Evolutionary conservation across 2,797 vertebrate species (phyloP).

Genomic region (Tragopan temminckii): DNA sequence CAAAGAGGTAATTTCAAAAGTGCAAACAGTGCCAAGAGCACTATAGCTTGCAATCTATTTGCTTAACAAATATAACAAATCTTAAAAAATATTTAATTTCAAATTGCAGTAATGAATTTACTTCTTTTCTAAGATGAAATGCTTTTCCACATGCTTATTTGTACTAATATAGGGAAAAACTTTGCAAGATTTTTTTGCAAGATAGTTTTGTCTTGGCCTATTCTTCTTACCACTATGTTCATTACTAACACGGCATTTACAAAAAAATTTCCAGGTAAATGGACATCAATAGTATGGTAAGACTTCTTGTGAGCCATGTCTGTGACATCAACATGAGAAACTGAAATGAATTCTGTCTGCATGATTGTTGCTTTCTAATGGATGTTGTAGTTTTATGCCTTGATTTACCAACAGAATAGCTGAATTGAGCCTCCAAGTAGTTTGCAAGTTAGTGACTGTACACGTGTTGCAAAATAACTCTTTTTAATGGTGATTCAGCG

Average conservation of each 20-base stretch:
- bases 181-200: background rate
- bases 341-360: background rate
- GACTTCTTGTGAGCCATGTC: background rate
- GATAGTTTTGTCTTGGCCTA: background rate
- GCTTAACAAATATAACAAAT: background rate
- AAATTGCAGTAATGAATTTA: background rate
- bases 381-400: background rate
- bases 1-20: background rate
- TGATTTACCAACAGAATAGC: background rate
- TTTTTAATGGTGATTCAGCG: background rate
- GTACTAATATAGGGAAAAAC: background rate
- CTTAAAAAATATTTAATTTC: background rate
- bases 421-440: background rate
- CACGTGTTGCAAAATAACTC: background rate
- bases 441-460: background rate
- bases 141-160: background rate
- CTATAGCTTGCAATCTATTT: background rate
- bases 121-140: background rate
- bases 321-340: background rate
- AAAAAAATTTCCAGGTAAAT: background rate
- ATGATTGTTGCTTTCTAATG: background rate
- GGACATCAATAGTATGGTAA: background rate
- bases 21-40: background rate
- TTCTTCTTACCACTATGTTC: background rate
- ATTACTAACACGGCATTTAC: background rate